Base-by-base conservation (phyloP, 2,797 vertebrate genomes). In the Synanceia verrucosa region DNA sequence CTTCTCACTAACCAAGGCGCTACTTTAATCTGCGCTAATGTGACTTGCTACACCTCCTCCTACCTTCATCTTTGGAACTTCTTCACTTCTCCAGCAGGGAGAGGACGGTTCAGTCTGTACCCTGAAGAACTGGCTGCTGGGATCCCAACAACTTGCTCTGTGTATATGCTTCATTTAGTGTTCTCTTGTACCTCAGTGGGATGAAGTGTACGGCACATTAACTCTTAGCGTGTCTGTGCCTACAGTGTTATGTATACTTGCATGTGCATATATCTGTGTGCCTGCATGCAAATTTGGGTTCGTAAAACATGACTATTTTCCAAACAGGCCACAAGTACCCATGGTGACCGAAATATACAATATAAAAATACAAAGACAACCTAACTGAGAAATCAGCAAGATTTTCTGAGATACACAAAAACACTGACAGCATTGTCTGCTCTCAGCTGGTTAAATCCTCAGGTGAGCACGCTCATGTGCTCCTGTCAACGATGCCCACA, bases 381-480 rank as follows among this genome's bases (percentile, higher is more conserved):
- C 63, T n/a, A n/a, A n/a, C n/a, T n/a, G n/a, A n/a, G 64, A 81
- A 48, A 77, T 72, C 75, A 85, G n/a, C 39, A 43, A 3, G 2
- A 43, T n/a, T 43, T 43, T 43, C 43, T 64, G 65, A 88, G 53
- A 70, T 82, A 85, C 41, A 88, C 73, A 86, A 47, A 76, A 82
- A 61, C 31, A 51, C 65, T 21, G 56, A 73, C 48, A 63, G 75
- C 80, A 75, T 60, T 51, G 67, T 73, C 69, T 78, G 48, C 82
- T 61, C 70, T 87, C 60, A 80, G 80, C 79, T 81, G 24, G 52
- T 77, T 41, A 31, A 47, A 64, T 78, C 71, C 26, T 89, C 61
- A 65, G 83, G 82, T 89, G 89, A 93, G 91, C 93, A 91, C 91
- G 41, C 52, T 11, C 2, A 2, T 84, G 92, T 88, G 92, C 91